phyloP scores from a whole-genome alignment of 2,888 invertebrate species.

The Hipparchia sbordonii region DNA sequence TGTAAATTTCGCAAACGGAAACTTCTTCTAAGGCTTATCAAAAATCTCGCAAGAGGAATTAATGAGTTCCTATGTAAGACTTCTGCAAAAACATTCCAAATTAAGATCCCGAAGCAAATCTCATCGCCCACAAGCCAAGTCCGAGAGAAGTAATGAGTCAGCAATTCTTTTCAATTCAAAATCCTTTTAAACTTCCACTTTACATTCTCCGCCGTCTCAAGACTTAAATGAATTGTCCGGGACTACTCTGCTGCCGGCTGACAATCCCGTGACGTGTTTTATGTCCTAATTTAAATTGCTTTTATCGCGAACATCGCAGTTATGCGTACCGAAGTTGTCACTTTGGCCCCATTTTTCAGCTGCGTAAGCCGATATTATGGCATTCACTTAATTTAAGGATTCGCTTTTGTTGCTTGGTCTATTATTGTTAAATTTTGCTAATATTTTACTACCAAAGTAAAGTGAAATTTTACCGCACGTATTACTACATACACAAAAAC shows the following conservation, averaged over 20 bases:
- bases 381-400: slow-evolving; percentile 41
- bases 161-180: slow-evolving; percentile 57
- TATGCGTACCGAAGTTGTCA: slow-evolving; percentile 44
- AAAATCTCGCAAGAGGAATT: slow-evolving; percentile 6
- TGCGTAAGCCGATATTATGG: slow-evolving; percentile 57
- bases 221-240: slow-evolving; percentile 65
- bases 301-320: slow-evolving; percentile 64
- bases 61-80: slow-evolving; percentile 15
- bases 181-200: slow-evolving; percentile 56
- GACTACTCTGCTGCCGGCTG: slow-evolving; percentile 61
- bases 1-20: not conserved
- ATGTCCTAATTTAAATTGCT: slow-evolving; percentile 57
- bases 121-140: slow-evolving; percentile 46
- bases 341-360: slow-evolving; percentile 57
- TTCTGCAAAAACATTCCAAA: slow-evolving; percentile 38
- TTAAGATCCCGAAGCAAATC: slow-evolving; percentile 38
- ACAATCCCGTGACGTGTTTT: slow-evolving; percentile 75
- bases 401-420: slow-evolving; percentile 22
- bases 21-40: not conserved
- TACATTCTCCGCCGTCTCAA: slow-evolving; percentile 56
- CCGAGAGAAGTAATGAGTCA: slow-evolving; percentile 48
- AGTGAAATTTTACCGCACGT: no score
- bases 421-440: slow-evolving; percentile 9
- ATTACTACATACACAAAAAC: no score
- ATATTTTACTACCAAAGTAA: no score